These are phyloP conservation scores for Sturnira hondurensis DNA, from an alignment of 2,113 vertebrate genomes.

Conservation along the genomic window DNA sequence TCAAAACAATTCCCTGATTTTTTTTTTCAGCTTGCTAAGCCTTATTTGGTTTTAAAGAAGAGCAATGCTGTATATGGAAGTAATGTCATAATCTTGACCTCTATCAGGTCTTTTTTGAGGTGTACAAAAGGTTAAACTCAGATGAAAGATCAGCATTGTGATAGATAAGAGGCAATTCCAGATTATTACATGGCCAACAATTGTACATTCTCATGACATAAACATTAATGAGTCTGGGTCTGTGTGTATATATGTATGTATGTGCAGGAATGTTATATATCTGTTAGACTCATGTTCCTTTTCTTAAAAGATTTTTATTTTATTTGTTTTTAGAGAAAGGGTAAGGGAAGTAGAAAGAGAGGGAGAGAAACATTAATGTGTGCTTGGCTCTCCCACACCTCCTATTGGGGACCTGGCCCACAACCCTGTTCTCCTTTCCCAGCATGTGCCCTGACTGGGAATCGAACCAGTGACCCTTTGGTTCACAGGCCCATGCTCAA, in stretches of 20 bases:
- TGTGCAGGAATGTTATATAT: background rate
- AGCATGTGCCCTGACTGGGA: too few relatives aligned
- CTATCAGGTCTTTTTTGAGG: background rate
- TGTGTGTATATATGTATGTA: background rate
- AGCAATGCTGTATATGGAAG: background rate
- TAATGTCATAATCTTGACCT: background rate
- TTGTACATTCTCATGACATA: background rate
- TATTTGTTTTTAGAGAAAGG: too few relatives aligned
- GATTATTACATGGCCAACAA: background rate
- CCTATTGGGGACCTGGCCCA: too few relatives aligned
- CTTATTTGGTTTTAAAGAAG: background rate
- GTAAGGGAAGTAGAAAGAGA: too few relatives aligned
- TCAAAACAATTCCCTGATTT: background rate
- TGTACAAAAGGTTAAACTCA: background rate
- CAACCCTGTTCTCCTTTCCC: too few relatives aligned
- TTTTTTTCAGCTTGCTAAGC: background rate
- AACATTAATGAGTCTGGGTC: background rate
- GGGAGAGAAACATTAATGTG: too few relatives aligned
- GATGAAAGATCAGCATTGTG: background rate
- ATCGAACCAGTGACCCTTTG: too few relatives aligned
- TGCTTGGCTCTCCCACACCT: too few relatives aligned
- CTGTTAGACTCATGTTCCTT: background rate
- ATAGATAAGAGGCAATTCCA: background rate
- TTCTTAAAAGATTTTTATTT: background rate
- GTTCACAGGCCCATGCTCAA: too few relatives aligned